phyloP scores from a whole-genome alignment of 1,140 invertebrate species.

The Panonychus citri region DNA sequence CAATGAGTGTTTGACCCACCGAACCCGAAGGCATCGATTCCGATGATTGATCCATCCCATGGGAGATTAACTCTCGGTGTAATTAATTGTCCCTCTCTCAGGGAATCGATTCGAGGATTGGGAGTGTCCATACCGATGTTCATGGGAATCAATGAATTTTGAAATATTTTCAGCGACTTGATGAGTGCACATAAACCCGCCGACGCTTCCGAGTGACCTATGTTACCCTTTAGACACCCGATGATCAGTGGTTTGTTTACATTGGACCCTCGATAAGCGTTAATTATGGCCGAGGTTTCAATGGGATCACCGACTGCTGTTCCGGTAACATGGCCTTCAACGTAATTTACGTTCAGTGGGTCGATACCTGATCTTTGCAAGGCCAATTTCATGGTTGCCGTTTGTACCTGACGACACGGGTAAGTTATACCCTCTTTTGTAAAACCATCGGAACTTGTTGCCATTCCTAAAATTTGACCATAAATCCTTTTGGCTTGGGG shows the following conservation, averaged over 20 bases:
- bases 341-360: conserved; percentile 22
- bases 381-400: conserved; percentile 18
- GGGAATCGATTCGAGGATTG: conserved; percentile 64
- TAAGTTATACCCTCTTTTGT: conserved; percentile 30
- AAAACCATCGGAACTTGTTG: conserved; percentile 65
- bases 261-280: conserved; percentile 42
- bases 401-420: conserved; percentile 16
- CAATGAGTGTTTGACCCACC: conserved; percentile 25
- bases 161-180: conserved; percentile 62
- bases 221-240: conserved; percentile 91
- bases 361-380: conserved; percentile 20
- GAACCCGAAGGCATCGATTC: conserved; percentile 10
- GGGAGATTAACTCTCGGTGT: conserved; percentile 21
- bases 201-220: conserved; percentile 87
- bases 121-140: conserved; percentile 71
- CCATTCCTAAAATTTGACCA: conserved; percentile 40
- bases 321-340: conserved; percentile 31
- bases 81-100: conserved; percentile 58
- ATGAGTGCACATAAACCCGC: conserved; percentile 59
- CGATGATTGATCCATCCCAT: conserved; percentile 29
- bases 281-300: conserved; percentile 60
- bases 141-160: conserved; percentile 52
- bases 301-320: conserved; percentile 34
- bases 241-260: conserved; percentile 45
- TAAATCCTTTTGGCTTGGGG: conserved; percentile 24